These are phyloP conservation scores for Torymus auratus DNA, from an alignment of 2,888 invertebrate species.

Conservation along the genomic window DNA sequence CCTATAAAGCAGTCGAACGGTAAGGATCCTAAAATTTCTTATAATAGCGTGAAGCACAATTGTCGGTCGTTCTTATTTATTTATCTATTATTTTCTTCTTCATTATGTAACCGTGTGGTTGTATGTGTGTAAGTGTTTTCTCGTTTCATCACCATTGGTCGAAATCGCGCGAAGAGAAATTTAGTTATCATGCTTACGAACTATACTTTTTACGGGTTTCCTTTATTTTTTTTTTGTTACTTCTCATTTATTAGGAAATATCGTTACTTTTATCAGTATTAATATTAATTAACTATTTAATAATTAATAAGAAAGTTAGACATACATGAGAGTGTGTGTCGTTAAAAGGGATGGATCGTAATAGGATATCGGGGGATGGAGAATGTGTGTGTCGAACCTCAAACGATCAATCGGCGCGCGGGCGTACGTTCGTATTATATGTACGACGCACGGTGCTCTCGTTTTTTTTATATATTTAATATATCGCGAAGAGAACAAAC, in stretches of 20 bases:
- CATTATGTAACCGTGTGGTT: constrained; percentile 23
- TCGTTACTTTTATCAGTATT: constrained; percentile 9
- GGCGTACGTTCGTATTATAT: no score
- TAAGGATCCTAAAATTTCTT: constrained; percentile 54
- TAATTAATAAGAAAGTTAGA: constrained; percentile 47
- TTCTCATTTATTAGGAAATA: constrained; percentile 33
- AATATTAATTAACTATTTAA: constrained; percentile 6
- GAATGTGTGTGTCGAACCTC: constrained; percentile 40
- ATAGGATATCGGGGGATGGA: background rate
- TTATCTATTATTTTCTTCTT: constrained; percentile 18
- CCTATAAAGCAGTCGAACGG: constrained; percentile 53
- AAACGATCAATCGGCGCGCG: constrained; percentile 27
- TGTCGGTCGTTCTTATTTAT: constrained; percentile 36
- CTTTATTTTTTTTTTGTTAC: constrained; percentile 3
- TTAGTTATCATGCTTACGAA: constrained; percentile 40
- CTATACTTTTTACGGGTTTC: constrained; percentile 18
- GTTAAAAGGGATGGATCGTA: background rate
- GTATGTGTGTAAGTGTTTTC: background rate
- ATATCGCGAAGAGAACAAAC: constrained; percentile 49
- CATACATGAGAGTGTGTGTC: constrained; percentile 32
- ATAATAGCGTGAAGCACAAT: constrained; percentile 45
- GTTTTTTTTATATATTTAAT: constrained; percentile 29
- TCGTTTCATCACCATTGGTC: constrained; percentile 39
- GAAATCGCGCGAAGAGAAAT: constrained; percentile 57
- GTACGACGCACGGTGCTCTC: background rate